A percentile compares a stretch with the other conserved stretches of the same genome.
phyloP scores from a whole-genome alignment of 2,888 invertebrate species.

The Protodeltote pygarga region DNA sequence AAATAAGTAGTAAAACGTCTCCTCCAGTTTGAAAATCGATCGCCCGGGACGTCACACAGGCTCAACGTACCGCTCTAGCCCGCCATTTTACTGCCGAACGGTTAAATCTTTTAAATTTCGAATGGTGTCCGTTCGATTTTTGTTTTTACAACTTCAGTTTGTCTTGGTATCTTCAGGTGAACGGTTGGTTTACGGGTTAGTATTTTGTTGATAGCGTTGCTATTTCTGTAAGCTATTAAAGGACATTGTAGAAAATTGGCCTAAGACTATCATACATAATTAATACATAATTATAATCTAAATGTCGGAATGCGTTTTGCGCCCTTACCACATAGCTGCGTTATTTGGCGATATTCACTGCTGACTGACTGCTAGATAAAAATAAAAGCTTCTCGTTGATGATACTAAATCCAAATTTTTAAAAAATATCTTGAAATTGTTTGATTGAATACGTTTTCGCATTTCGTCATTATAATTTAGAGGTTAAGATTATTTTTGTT shows the following conservation, averaged over 20 bases:
- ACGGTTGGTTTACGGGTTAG: conserved; percentile 19
- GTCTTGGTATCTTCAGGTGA: conserved; percentile 42
- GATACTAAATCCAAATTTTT: too few species aligned
- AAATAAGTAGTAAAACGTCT: conserved; percentile 73
- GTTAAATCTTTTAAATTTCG: conserved; percentile 70
- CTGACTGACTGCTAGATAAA: too few species aligned
- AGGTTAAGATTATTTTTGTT: too few species aligned
- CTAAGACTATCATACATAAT: too few species aligned
- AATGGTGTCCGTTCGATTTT: conserved; percentile 56
- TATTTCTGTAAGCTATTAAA: conserved; percentile 1
- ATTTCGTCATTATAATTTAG: too few species aligned
- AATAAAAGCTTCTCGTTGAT: too few species aligned
- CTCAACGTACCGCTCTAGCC: conserved; percentile 52
- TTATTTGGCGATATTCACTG: too few species aligned
- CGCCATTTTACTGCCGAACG: conserved; percentile 61
- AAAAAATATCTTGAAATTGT: too few species aligned
- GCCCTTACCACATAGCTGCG: too few species aligned
- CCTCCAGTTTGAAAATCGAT: conserved; percentile 71
- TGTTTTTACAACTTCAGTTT: conserved; percentile 50
- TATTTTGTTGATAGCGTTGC: conserved; percentile 15
- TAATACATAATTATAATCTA: too few species aligned
- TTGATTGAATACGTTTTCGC: neutral
- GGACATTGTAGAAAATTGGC: too few species aligned
- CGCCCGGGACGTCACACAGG: conserved; percentile 52
- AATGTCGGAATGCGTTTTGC: too few species aligned